phyloP scores from a whole-genome alignment of 2,113 vertebrate genomes.

The Hippocampus comes region DNA sequence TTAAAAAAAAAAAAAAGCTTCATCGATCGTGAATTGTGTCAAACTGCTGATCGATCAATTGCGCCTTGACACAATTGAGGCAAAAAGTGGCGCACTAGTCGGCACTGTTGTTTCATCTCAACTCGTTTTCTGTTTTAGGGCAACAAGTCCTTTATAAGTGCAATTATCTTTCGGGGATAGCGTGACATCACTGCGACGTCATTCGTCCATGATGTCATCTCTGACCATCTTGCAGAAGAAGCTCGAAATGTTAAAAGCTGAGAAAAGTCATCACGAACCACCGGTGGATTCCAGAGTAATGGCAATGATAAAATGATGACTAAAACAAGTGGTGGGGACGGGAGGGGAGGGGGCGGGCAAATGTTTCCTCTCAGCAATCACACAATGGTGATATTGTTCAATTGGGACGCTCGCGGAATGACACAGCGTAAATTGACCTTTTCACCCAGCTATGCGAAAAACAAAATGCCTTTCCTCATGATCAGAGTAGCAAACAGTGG shows the following conservation, averaged over 20 bases:
- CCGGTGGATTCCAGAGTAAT: neutral
- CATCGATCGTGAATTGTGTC: conserved; percentile 1
- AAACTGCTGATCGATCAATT: neutral
- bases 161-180: neutral
- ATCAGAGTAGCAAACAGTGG: conserved; percentile 10
- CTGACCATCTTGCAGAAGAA: too few relatives aligned
- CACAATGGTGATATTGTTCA: conserved; percentile 21
- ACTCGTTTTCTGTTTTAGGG: too few relatives aligned
- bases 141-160: too few relatives aligned
- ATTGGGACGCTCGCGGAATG: conserved; percentile 7
- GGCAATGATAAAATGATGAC: neutral
- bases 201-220: neutral
- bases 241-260: too few relatives aligned
- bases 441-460: conserved; percentile 15
- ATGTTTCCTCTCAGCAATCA: neutral
- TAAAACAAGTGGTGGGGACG: neutral
- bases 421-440: conserved; percentile 37
- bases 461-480: conserved; percentile 8
- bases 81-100: neutral
- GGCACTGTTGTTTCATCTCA: neutral
- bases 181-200: neutral
- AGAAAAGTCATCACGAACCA: neutral
- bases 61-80: neutral
- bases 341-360: too few relatives aligned
- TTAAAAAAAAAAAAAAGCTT: neutral